These are phyloP conservation scores for Macaria liturata DNA, from an alignment of 2,888 invertebrate species.

Conservation along the genomic window DNA sequence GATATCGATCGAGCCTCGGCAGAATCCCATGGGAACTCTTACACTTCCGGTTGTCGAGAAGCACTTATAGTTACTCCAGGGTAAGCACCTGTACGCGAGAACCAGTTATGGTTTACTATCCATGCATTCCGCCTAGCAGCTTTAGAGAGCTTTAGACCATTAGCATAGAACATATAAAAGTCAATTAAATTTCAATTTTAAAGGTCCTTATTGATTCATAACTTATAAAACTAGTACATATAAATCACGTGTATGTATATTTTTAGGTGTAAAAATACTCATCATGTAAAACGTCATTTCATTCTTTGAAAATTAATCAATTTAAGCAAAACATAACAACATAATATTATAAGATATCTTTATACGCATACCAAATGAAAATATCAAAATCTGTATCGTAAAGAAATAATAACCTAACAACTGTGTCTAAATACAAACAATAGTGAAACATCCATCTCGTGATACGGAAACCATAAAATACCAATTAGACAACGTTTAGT, in stretches of 20 bases:
- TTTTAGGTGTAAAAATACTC: too few relatives aligned
- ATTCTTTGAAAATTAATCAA: too few relatives aligned
- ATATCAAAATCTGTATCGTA: constrained; percentile 16
- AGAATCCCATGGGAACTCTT: constrained; percentile 43
- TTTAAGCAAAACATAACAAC: too few relatives aligned
- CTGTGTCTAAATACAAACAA: constrained; percentile 55
- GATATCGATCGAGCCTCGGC: constrained; percentile 30
- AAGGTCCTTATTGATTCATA: too few relatives aligned
- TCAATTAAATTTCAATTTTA: too few relatives aligned
- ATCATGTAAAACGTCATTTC: too few relatives aligned
- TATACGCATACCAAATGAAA: too few relatives aligned
- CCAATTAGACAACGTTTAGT: constrained; percentile 65
- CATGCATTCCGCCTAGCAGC: neutral
- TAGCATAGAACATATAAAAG: too few relatives aligned
- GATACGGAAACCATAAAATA: constrained; percentile 56
- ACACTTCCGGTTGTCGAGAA: constrained; percentile 31
- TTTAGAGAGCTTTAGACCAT: neutral
- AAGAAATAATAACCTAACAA: constrained; percentile 41
- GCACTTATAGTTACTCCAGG: constrained; percentile 25
- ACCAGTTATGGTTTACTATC: constrained; percentile 7
- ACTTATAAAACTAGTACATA: too few relatives aligned
- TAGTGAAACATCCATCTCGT: constrained; percentile 41
- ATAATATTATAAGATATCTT: too few relatives aligned
- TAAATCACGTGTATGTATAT: too few relatives aligned
- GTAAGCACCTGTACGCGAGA: constrained; percentile 6